These are phyloP conservation scores for Carposina sasakii DNA, from an alignment of 1,140 invertebrate genomes.

Conservation along the genomic window DNA sequence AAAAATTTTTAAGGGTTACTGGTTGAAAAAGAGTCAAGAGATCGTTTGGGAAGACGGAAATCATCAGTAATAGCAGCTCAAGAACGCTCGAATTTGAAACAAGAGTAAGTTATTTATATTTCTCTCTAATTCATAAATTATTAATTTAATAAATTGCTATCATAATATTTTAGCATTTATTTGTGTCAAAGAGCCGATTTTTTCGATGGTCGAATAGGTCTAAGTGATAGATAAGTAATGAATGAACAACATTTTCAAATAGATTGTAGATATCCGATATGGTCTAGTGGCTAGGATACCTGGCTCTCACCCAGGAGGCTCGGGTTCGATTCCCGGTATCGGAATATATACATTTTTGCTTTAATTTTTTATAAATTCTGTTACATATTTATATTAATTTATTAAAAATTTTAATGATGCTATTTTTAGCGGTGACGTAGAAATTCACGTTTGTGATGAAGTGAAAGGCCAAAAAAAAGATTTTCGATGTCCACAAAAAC, in stretches of 20 bases:
- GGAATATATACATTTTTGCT: no score
- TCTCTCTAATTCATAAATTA: neutral
- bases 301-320: constrained; percentile 9
- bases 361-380: no score
- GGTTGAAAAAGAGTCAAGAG: constrained; percentile 61
- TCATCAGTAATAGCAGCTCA: constrained; percentile 57
- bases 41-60: constrained; percentile 62
- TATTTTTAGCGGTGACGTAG: constrained; percentile 81
- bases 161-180: no score
- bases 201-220: no score
- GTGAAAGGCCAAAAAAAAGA: constrained; percentile 89
- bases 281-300: constrained; percentile 42
- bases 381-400: constrained; percentile 23
- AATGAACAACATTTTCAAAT: constrained; percentile 5
- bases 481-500: constrained; percentile 88
- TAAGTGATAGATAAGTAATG: no score
- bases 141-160: no score
- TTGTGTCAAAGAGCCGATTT: no score
- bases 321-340: constrained; percentile 39
- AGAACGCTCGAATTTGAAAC: constrained; percentile 51
- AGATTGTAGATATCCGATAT: constrained; percentile 20
- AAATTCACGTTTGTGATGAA: constrained; percentile 92
- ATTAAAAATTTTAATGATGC: constrained; percentile 12
- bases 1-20: constrained; percentile 48
- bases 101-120: constrained; percentile 49